Base-by-base conservation (phyloP, 2,797 vertebrate species). In the Triplophysa yarkandensis region DNA sequence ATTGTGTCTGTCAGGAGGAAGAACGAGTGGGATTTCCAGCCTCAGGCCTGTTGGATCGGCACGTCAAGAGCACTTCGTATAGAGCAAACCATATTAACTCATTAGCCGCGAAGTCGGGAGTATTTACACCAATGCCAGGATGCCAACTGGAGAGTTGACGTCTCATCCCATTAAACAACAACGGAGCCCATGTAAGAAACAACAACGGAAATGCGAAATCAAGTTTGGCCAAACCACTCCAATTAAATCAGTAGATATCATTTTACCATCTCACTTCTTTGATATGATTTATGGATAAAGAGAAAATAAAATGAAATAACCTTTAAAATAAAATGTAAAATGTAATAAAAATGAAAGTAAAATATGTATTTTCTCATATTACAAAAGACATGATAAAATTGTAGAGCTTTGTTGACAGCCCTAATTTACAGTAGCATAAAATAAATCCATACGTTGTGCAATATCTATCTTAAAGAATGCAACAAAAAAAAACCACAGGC, bases 1-100 rank as follows among this genome's bases (percentile, higher is more conserved):
- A 44, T 48, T 25, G 27, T 74, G 69, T 32, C 68, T 76, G 68
- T 81, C 73, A 64, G 61, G 58, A 76, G 57, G 34, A 71, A 30
- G 23, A 73, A 74, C 39, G 58, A 73, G 64, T 48, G 62, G 41
- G 68, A 71, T 75, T 61, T 28, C 67, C 76, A 14, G 52, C 61
- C 71, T 62, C 10, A 10, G 71, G 67, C 50, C 61, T 10, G 46
- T 44, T 55, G 55, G 44, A 67, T 39, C 74, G 79, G 19, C 77
- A 41, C 68, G 66, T 71, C 60, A 27, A 74, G 60, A 68, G 39
- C 23, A 17, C 9, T 19, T 30, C 43, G 10, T 50, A 32, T n/a
- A 71, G 28, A 3, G 10, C 25, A 43, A 54, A 54, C 10, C 17
- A 54, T 41, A 63, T 39, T 41, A 11, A 9, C 6, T 43, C 14